phyloP scores from a whole-genome alignment of 2,888 invertebrate genomes.

The Orthonevra nobilis region DNA sequence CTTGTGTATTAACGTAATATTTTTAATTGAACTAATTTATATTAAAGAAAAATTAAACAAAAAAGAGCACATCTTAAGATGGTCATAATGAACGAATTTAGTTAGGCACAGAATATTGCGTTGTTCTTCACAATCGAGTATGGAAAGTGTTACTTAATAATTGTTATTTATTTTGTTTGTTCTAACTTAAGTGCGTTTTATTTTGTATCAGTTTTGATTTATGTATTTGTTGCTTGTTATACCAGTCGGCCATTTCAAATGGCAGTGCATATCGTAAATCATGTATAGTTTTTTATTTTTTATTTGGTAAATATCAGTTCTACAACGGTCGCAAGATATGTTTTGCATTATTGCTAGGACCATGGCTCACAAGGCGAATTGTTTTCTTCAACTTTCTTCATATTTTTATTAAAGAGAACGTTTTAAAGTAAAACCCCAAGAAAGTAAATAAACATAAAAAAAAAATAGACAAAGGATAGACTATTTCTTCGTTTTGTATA shows the following conservation, averaged over 20 bases:
- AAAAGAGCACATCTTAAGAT: slow-evolving; percentile 19
- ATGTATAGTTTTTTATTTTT: slow-evolving; percentile 27
- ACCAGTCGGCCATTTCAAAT: slow-evolving; percentile 63
- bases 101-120: slow-evolving; percentile 69
- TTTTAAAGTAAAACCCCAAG: too few relatives aligned
- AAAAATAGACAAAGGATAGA: not conserved
- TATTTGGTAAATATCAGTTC: slow-evolving; percentile 65
- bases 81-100: slow-evolving; percentile 55
- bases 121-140: slow-evolving; percentile 43
- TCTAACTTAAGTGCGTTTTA: slow-evolving; percentile 4
- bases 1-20: too few relatives aligned
- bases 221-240: slow-evolving; percentile 40
- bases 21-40: slow-evolving; percentile 31
- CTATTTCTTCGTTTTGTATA: not conserved
- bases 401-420: not conserved
- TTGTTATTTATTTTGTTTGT: not conserved
- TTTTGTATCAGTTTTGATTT: slow-evolving; percentile 35
- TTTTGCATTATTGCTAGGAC: slow-evolving; percentile 55
- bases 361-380: slow-evolving; percentile 45
- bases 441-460: not conserved
- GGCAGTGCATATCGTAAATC: slow-evolving; percentile 59
- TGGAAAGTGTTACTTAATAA: slow-evolving; percentile 20
- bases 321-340: slow-evolving; percentile 53
- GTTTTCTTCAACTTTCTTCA: slow-evolving; percentile 3
- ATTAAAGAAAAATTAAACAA: slow-evolving; percentile 1